A percentile compares a stretch with the other conserved stretches of the same genome.
phyloP scores from a whole-genome alignment of 2,113 vertebrate species.

The Alouatta palliata region DNA sequence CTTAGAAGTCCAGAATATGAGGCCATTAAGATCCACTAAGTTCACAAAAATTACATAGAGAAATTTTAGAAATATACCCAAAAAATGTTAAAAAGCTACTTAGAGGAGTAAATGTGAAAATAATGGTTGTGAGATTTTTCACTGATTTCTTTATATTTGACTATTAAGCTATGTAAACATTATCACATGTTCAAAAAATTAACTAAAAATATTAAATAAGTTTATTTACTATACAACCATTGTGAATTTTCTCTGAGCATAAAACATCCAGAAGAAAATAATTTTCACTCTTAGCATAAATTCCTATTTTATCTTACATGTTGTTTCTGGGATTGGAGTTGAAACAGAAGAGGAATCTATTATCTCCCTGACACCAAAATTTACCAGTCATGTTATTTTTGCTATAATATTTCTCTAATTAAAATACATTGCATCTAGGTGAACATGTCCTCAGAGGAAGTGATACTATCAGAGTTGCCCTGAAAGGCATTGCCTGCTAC shows the following conservation, averaged over 20 bases:
- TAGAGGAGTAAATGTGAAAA: neutral
- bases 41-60: neutral
- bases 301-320: neutral
- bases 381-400: neutral
- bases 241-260: neutral
- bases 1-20: neutral
- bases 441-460: constrained; percentile 22
- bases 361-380: neutral
- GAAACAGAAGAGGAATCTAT: neutral
- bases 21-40: neutral
- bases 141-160: neutral
- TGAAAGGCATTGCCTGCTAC: neutral
- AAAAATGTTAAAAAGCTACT: neutral
- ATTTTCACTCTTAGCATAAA: neutral
- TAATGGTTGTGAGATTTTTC: neutral
- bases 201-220: neutral
- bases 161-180: neutral
- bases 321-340: neutral
- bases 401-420: neutral
- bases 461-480: neutral
- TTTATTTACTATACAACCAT: neutral
- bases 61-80: neutral
- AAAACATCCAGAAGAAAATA: constrained; percentile 4
- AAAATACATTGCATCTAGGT: constrained; percentile 3
- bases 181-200: neutral